Evolutionary conservation across 2,888 invertebrate genomes (phyloP), one percentile per base, ranked within the genome.

Genomic region (Doris montereyensis): DNA sequence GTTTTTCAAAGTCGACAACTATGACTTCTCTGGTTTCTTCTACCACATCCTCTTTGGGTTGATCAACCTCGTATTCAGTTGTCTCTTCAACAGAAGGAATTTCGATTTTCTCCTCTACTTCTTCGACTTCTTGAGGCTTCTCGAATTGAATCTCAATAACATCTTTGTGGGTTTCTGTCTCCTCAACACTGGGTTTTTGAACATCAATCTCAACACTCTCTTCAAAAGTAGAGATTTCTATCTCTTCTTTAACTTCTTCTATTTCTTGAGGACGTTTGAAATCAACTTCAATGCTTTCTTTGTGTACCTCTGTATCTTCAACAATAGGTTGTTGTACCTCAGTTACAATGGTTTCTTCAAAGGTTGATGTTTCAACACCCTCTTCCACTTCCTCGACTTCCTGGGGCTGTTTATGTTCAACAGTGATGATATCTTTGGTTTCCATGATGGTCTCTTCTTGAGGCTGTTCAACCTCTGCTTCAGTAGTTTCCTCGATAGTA

Each of bases 241-340:
- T 17, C 5, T 24, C 83, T 81, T 24, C 82, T 82, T 30, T 57
- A 52, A 73, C 34, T 24, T 52, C 57, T 1, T 74, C 74, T 24
- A 65, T 28, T 34, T 74, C 67, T 21, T 68, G 34, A 30, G 73
- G 62, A 17, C 5, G 8, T 62, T 62, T 21, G 21, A 62, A 62
- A n/a, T 62, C 62, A 4, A 62, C 24, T 17, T 5, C 21, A 21
- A 62, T 62, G 21, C 30, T 57, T 41, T 71, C 65, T 70, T 73
- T 70, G 32, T 73, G 72, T 75, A 84, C 85, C 76, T 86, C 86
- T 77, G 83, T 82, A n/a, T 76, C 62, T 71, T 79, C 79, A 24
- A 72, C 74, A 17, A 26, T 26, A 35, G 79, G 68, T 62, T 70
- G 34, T 26, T 79, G 76, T 34, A 58, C 52, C 28, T 77, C 72